phyloP scores from a whole-genome alignment of 2,797 vertebrate genomes.

The Hydrolagus colliei region DNA sequence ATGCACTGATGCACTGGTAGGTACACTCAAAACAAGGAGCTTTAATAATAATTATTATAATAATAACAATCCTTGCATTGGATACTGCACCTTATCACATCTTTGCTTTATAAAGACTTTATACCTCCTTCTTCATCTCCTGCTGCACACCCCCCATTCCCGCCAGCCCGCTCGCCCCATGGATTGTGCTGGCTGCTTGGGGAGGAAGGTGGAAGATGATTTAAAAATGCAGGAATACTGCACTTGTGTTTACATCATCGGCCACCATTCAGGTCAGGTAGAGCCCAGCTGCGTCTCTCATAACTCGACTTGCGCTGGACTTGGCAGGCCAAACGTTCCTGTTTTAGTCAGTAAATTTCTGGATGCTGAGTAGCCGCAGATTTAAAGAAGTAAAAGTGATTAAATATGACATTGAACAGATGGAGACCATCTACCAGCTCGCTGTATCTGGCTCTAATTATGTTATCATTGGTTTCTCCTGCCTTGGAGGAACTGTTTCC shows the following conservation, averaged over 20 bases:
- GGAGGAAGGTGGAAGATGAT: not conserved
- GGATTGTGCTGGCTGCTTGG: not conserved
- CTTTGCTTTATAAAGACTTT: too few species aligned
- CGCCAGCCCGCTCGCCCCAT: not conserved
- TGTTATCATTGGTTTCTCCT: slow-evolving; percentile 84
- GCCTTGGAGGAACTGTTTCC: slow-evolving; percentile 89
- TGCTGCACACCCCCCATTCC: too few species aligned
- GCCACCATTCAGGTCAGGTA: slow-evolving; percentile 47
- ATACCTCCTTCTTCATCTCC: too few species aligned
- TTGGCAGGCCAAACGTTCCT: slow-evolving; percentile 45
- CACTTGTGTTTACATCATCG: slow-evolving; percentile 28
- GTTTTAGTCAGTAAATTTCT: slow-evolving; percentile 28
- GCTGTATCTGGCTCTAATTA: slow-evolving; percentile 94
- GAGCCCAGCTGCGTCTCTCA: slow-evolving; percentile 61
- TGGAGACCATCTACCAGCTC: slow-evolving; percentile 82
- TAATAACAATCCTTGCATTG: too few species aligned
- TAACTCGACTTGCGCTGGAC: slow-evolving; percentile 49
- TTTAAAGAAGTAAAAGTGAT: slow-evolving; percentile 57
- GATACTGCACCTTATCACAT: too few species aligned
- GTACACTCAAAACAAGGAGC: too few species aligned
- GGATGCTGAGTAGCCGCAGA: slow-evolving; percentile 21
- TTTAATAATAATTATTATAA: too few species aligned
- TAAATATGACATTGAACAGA: slow-evolving; percentile 84
- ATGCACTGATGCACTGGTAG: too few species aligned
- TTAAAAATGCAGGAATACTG: slow-evolving; percentile 26